Evolutionary conservation across 1,140 invertebrate species (phyloP).

Genomic region (Teleogryllus occipitalis): DNA sequence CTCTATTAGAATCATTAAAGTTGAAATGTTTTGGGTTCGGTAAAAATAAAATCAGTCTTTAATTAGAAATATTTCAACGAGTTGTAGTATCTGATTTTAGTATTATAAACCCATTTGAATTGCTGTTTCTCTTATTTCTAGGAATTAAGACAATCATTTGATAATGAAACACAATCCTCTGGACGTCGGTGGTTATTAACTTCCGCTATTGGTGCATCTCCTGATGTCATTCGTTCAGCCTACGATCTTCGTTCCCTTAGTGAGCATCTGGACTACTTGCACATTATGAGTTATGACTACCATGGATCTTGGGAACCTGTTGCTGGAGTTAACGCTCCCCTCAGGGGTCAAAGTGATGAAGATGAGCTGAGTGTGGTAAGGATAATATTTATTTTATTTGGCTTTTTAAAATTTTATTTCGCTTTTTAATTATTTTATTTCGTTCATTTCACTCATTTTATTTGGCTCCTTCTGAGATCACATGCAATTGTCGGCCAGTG

Average conservation of each 20-base stretch:
- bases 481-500: too few species aligned
- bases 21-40: too few species aligned
- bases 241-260: conserved; percentile 69
- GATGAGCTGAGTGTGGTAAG: conserved; percentile 53
- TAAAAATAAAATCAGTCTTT: not conserved
- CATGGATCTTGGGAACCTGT: conserved; percentile 73
- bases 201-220: conserved; percentile 64
- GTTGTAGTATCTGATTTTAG: not conserved
- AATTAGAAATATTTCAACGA: not conserved
- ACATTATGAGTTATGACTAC: conserved; percentile 87
- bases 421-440: too few species aligned
- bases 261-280: conserved; percentile 68
- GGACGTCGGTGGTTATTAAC: conserved; percentile 54
- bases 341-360: conserved; percentile 42
- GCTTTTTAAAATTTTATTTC: too few species aligned
- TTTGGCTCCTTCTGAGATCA: too few species aligned
- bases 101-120: not conserved
- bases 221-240: conserved; percentile 56
- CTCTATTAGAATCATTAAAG: too few species aligned
- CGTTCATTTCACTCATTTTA: too few species aligned
- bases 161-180: conserved; percentile 27
- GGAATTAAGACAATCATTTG: conserved; percentile 55
- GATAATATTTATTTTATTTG: too few species aligned
- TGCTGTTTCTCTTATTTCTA: conserved; percentile 27
- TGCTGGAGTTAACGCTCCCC: conserved; percentile 61